Conservation (phyloP, 2,113 vertebrate species). For the Pachyramphus minor region DNA sequence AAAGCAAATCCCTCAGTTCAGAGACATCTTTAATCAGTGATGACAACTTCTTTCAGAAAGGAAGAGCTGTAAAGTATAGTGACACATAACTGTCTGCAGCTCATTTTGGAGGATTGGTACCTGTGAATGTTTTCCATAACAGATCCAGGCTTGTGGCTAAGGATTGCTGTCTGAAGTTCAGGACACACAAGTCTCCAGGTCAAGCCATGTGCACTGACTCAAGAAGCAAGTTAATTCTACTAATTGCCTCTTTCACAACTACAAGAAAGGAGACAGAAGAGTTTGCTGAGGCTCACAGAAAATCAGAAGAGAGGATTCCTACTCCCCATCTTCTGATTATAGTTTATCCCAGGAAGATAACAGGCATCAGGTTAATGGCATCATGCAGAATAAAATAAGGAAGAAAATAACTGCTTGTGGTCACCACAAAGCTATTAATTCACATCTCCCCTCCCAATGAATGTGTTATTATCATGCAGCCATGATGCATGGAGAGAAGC, state of each 20-base stretch:
- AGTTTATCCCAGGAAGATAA: neutral
- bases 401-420: neutral
- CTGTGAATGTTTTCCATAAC: neutral
- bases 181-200: neutral
- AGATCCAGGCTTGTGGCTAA: neutral
- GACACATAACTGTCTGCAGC: neutral
- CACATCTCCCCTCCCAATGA: neutral
- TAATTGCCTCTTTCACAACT: neutral
- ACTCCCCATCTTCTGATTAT: neutral
- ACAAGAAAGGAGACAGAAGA: neutral
- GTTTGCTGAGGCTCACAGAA: neutral
- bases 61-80: neutral
- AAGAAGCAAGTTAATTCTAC: neutral
- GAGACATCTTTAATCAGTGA: neutral
- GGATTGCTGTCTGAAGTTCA: neutral
- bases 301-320: neutral
- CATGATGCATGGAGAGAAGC: neutral
- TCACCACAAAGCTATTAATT: neutral
- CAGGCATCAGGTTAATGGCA: neutral
- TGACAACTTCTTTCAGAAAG: neutral
- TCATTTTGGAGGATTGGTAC: neutral
- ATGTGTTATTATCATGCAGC: neutral
- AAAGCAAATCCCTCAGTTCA: neutral
- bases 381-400: neutral
- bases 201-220: neutral